Base-by-base conservation (phyloP, 2,888 invertebrate species). In the Endotricha flammealis region DNA sequence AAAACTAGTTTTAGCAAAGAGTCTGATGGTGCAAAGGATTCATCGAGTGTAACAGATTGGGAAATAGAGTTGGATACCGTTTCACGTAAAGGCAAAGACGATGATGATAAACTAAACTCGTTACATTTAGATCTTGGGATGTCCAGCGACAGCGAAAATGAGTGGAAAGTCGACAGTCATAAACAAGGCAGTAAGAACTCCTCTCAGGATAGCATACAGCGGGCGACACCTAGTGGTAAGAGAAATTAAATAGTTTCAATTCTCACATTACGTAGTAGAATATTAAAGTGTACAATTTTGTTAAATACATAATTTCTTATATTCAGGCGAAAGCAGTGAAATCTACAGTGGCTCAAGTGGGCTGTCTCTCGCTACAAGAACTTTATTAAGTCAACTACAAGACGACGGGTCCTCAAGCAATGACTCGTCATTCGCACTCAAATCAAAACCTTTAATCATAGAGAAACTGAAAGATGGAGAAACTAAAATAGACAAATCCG, bases 21-120 rank as follows among this genome's bases (percentile, higher is more conserved):
- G 32, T 57, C 61, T 0, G 77, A 74, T n/a, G 67, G 53, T 11
- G 66, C 53, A 2, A 82, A 81, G 42, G 78, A 80, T 40, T 68
- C 82, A 11, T 75, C 86, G 31, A 79, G 76, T 43, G 80, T 80
- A 36, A 78, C 86, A 1, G 90, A 90, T 49, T 90, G 90, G 90
- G 90, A 90, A 61, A 88, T 89, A 76, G 90, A 90, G 54, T 61
- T 90, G 27, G 90, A 90, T 42, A 86, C 89, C 20, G 88, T 74
- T 10, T 57, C 76, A n/a, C 64, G 72, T 16, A 85, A 83, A 41
- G 75, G 72, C 10, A 85, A 86, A 49, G 76, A 77, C 31, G 74
- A 76, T 22, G 83, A 82, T 29, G 80, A 82, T 36, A 86, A 86
- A 48, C 53, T 85, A 34, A 86, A 85, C 51, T 85, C 85, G 7